Percentiles rank a stretch among this genome's conserved stretches.
These are phyloP conservation scores for Aphelocoma coerulescens DNA, from an alignment of 2,113 vertebrate genomes.

Conservation along the genomic window DNA sequence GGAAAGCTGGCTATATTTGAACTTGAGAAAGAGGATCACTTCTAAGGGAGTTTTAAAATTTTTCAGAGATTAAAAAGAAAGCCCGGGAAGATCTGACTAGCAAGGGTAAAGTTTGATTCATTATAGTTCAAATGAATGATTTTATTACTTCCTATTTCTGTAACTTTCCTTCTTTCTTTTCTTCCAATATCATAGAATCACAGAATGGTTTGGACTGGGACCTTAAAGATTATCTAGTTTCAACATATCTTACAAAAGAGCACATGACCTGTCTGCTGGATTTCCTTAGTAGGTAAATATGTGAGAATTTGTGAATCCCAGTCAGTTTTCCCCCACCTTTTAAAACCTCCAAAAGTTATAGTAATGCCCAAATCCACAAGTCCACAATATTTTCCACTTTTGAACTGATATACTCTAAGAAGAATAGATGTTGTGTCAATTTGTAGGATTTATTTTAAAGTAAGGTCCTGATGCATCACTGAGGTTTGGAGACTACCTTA, in stretches of 20 bases:
- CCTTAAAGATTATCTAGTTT: not conserved
- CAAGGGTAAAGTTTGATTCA: not conserved
- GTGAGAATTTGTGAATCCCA: not conserved
- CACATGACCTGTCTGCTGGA: not conserved
- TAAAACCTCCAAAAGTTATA: not conserved
- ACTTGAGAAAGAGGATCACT: not conserved
- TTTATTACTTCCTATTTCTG: not conserved
- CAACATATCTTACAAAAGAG: not conserved
- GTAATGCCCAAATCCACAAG: not conserved
- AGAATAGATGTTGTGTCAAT: not conserved
- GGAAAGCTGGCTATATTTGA: not conserved
- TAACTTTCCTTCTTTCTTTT: not conserved
- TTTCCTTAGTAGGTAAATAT: not conserved
- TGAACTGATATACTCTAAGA: not conserved
- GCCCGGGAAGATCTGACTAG: not conserved
- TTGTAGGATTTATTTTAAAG: not conserved
- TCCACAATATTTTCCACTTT: not conserved
- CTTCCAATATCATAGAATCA: not conserved
- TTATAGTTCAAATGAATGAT: not conserved
- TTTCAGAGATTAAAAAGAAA: not conserved
- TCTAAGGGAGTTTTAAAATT: not conserved
- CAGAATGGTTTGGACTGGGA: not conserved
- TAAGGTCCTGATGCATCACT: not conserved
- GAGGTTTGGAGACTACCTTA: not conserved
- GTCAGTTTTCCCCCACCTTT: not conserved